Evolutionary conservation across 1,140 invertebrate species (phyloP).

Genomic region (Drosophila jambulina): DNA sequence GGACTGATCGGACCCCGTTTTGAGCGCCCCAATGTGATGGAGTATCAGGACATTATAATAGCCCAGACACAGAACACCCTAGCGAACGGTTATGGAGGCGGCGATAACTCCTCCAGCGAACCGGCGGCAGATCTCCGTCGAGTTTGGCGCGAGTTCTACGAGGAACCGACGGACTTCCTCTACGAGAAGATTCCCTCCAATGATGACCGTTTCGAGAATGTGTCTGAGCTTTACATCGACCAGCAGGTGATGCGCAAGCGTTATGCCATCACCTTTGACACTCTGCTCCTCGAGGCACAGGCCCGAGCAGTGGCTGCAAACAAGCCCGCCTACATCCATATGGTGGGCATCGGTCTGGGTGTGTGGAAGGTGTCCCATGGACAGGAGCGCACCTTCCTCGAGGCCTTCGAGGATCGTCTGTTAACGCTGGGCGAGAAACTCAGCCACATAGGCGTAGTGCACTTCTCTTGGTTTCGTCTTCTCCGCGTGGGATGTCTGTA

Average conservation of each 20-base stretch:
- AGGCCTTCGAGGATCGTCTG: slow-evolving; percentile 73
- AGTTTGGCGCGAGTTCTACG: slow-evolving; percentile 74
- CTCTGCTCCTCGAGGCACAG: slow-evolving; percentile 68
- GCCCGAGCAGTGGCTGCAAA: slow-evolving; percentile 24
- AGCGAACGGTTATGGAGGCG: slow-evolving; percentile 84
- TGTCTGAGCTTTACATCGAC: slow-evolving; percentile 41
- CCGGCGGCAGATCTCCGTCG: slow-evolving; percentile 52
- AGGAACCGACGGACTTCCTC: slow-evolving; percentile 54
- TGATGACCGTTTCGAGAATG: slow-evolving; percentile 38
- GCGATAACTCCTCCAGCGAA: background rate
- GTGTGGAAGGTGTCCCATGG: slow-evolving; percentile 52
- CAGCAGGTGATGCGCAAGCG: slow-evolving; percentile 75
- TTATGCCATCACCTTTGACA: slow-evolving; percentile 70
- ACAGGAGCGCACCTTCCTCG: slow-evolving; percentile 72
- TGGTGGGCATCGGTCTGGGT: slow-evolving; percentile 76
- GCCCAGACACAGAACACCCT: slow-evolving; percentile 85
- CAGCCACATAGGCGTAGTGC: slow-evolving; percentile 64
- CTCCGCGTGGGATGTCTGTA: slow-evolving; percentile 29
- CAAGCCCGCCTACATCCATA: slow-evolving; percentile 73
- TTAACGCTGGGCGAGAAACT: slow-evolving; percentile 51
- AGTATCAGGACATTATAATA: slow-evolving; percentile 87
- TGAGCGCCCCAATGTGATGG: slow-evolving; percentile 86
- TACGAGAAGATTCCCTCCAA: slow-evolving; percentile 12
- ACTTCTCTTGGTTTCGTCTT: slow-evolving; percentile 80
- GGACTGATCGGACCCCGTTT: slow-evolving; percentile 86